These are phyloP conservation scores for Pipistrellus pygmaeus DNA, from an alignment of 2,797 vertebrate genomes.

Conservation along the genomic window DNA sequence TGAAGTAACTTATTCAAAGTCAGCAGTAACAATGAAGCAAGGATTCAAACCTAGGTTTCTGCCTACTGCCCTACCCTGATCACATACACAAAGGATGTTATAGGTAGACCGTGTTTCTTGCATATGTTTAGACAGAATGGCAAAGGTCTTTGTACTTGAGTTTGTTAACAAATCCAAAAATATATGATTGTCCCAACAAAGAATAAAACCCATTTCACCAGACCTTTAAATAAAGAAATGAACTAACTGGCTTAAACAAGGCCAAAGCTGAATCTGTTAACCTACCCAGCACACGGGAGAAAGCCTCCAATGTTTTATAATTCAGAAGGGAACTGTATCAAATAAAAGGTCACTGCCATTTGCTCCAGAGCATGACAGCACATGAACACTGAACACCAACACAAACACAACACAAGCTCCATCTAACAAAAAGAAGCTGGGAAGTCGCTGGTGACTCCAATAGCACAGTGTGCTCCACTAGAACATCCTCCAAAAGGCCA, in stretches of 20 bases:
- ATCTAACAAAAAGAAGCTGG: background rate
- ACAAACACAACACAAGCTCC: background rate
- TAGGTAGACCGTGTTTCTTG: background rate
- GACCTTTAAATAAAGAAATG: background rate
- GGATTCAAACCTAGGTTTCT: background rate
- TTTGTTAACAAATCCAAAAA: background rate
- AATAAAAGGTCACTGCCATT: background rate
- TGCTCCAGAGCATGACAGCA: background rate
- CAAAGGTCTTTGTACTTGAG: background rate
- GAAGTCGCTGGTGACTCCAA: background rate
- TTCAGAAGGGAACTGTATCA: background rate
- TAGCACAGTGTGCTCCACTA: background rate
- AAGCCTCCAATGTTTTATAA: background rate
- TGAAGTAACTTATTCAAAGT: background rate
- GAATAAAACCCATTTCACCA: background rate
- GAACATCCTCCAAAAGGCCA: background rate
- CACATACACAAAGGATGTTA: background rate
- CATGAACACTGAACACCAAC: background rate
- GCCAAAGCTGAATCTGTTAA: background rate
- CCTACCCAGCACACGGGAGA: background rate
- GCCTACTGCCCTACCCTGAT: background rate
- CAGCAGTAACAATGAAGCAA: conserved; percentile 8
- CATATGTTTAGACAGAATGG: background rate
- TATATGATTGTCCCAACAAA: background rate
- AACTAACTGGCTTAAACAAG: background rate